Evolutionary conservation across 2,888 invertebrate species (phyloP), one percentile per base, ranked within the genome.

Genomic region (Dryococelus australis): DNA sequence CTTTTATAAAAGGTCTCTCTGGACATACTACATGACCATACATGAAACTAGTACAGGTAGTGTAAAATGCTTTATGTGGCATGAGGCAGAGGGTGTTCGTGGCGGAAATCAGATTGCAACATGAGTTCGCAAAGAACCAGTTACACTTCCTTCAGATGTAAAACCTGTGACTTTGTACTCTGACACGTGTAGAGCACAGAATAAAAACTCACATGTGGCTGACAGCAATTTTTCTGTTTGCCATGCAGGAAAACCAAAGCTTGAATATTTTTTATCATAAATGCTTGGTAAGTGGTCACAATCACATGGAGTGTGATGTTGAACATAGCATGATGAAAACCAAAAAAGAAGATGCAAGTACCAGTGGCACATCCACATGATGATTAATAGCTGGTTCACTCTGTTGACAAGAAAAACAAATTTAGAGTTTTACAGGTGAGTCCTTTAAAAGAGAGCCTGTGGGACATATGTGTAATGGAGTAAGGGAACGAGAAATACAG

Each of bases 21-120:
- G 90, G 90, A 91, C 90, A 6, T 91, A 87, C 87, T 90, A 91
- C 86, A 87, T 90, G 13, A 91, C 91, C 6, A 89, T 91, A 5
- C 89, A 90, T 84, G 88, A 89, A 87, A 89, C 88, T 43, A 86
- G 84, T 80, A 88, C 88, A 86, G 79, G 86, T 47, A 86, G 89
- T 81, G 87, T 90, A 13, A 88, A n/a, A n/a, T n/a, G n/a, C n/a
- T n/a, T n/a, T n/a, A n/a, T n/a, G n/a, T n/a, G n/a, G n/a, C n/a
- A n/a, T 85, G 89, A 90, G 87, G 88, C 87, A 84, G 87, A 86
- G 78, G 89, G 88, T 26, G 89, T 81, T 43, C 88, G 90, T 87
- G 91, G 90, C 84, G 90, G 90, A 5, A 90, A 90, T 86, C 87
- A 91, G 86, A 90, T 91, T 84, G 90, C 90, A 43, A 89, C 90